Percentiles rank a stretch among this genome's conserved stretches.
phyloP scores from a whole-genome alignment of 2,113 vertebrate genomes.

The Sprattus sprattus region DNA sequence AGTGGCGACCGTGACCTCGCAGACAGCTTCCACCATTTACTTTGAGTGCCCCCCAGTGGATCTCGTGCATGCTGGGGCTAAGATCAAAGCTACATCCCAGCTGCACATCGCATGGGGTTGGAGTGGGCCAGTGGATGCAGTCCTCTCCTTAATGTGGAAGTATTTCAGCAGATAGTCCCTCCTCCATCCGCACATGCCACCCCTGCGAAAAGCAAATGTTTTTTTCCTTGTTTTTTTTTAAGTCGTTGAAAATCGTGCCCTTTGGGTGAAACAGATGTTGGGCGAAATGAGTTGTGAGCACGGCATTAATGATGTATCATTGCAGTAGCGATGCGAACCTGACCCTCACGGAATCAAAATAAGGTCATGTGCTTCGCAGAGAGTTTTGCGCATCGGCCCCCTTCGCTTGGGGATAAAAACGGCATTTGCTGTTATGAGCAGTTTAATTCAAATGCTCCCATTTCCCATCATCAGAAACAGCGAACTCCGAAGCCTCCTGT shows the following conservation, averaged over 20 bases:
- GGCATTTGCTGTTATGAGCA: neutral
- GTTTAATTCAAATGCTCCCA: neutral
- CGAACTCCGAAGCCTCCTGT: neutral
- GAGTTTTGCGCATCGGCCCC: neutral
- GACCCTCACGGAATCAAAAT: slow-evolving; percentile 16
- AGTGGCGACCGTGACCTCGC: neutral
- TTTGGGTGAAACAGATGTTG: slow-evolving; percentile 37
- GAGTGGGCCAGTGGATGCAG: slow-evolving; percentile 4
- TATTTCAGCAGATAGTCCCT: neutral
- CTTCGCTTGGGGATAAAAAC: neutral
- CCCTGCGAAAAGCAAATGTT: neutral
- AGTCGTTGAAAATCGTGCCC: slow-evolving; percentile 23
- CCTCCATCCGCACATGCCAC: neutral
- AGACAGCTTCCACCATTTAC: slow-evolving; percentile 6
- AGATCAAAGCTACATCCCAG: slow-evolving; percentile 13
- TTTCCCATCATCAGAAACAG: neutral
- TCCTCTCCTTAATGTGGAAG: neutral
- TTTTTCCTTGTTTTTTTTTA: neutral
- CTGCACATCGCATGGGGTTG: neutral
- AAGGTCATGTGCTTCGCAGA: slow-evolving; percentile 1
- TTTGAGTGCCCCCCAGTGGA: neutral
- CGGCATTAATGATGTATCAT: slow-evolving; percentile 6
- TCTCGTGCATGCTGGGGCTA: neutral
- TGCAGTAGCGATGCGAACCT: neutral
- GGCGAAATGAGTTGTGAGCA: slow-evolving; percentile 25